These are phyloP conservation scores for Polypterus bichir DNA, from an alignment of 2,113 vertebrate genomes.

Conservation along the genomic window DNA sequence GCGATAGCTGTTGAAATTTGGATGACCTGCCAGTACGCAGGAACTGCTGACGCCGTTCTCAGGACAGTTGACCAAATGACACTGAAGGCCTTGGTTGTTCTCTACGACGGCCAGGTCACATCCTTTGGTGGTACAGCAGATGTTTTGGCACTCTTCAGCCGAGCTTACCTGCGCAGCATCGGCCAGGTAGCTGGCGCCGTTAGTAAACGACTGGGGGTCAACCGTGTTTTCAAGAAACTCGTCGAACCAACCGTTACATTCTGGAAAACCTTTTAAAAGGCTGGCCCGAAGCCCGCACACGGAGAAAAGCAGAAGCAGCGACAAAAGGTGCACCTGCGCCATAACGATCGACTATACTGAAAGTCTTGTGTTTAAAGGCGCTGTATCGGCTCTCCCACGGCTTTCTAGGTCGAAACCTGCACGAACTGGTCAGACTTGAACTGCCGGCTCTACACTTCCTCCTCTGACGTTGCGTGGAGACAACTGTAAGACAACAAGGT, in stretches of 20 bases:
- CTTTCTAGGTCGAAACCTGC: background rate
- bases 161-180: background rate
- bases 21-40: slow-evolving; percentile 17
- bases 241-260: no score
- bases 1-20: slow-evolving; percentile 18
- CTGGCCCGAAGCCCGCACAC: no score
- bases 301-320: no score
- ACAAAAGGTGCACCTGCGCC: no score
- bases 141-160: slow-evolving; percentile 12
- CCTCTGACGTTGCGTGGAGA: slow-evolving; percentile 13
- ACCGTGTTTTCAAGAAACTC: background rate
- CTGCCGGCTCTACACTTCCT: slow-evolving; percentile 9
- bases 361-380: no score
- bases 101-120: slow-evolving; percentile 33
- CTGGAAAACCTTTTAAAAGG: no score
- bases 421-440: background rate
- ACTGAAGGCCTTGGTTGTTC: slow-evolving; percentile 17
- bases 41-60: background rate
- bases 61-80: slow-evolving; percentile 26
- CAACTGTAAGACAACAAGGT: no score
- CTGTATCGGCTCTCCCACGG: no score
- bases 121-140: slow-evolving; percentile 23
- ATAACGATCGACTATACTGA: no score
- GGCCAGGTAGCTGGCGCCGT: slow-evolving; percentile 1
- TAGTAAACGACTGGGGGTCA: background rate